These are phyloP conservation scores for Somateria mollissima DNA, from an alignment of 2,797 vertebrate genomes.

Conservation along the genomic window DNA sequence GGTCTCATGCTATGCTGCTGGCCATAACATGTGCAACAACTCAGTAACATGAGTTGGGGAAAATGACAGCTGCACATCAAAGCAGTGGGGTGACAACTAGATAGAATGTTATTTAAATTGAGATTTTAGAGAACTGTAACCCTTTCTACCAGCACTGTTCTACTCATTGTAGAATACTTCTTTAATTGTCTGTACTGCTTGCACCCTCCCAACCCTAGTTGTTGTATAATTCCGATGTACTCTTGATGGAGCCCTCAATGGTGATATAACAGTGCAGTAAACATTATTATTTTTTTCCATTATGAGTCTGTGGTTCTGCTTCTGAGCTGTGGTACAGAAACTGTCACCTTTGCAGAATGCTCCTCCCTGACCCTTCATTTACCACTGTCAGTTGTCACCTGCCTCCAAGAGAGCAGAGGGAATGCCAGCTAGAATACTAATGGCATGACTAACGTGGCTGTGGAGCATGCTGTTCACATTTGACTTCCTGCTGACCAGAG, in stretches of 20 bases:
- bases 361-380: background rate
- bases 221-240: background rate
- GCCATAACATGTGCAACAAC: background rate
- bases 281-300: background rate
- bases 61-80: background rate
- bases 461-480: background rate
- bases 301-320: background rate
- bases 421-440: background rate
- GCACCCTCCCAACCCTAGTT: background rate
- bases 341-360: background rate
- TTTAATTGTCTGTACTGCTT: background rate
- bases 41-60: background rate
- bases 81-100: background rate
- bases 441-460: accelerated
- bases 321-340: background rate
- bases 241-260: background rate
- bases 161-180: background rate
- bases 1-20: background rate
- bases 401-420: background rate
- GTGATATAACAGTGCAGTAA: background rate
- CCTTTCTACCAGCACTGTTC: background rate
- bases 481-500: background rate
- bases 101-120: background rate
- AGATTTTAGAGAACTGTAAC: background rate
- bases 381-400: background rate